Percentiles rank a stretch among this genome's conserved stretches.
Conservation (phyloP, 2,113 vertebrate species). For the Octodon degus region DNA sequence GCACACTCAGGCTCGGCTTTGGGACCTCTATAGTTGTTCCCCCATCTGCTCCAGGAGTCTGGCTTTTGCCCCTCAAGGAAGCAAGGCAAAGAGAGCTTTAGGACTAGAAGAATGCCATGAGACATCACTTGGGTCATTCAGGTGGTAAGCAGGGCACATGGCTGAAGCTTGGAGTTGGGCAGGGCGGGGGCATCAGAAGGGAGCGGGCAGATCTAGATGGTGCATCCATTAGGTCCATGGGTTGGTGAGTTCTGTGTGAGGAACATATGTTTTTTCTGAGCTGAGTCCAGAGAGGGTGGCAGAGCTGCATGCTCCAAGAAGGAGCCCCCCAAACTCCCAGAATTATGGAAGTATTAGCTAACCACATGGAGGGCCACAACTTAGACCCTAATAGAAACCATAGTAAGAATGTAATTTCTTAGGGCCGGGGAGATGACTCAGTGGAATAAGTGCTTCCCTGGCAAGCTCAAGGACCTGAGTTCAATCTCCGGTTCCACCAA, state of each 20-base stretch:
- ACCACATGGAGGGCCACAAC: fast-evolving
- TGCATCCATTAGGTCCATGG: neutral
- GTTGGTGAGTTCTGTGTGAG: neutral
- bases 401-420: neutral
- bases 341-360: neutral
- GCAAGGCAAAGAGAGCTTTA: neutral
- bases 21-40: neutral
- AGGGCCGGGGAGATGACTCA: too few species aligned
- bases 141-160: neutral
- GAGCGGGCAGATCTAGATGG: neutral
- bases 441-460: too few species aligned
- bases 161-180: neutral
- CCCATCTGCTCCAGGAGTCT: neutral
- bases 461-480: too few species aligned
- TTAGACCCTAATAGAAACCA: neutral
- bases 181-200: neutral
- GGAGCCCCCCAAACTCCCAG: neutral
- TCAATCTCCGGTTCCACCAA: too few species aligned
- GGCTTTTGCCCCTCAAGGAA: neutral
- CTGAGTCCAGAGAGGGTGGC: neutral
- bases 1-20: neutral
- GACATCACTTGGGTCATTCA: neutral
- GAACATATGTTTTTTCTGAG: neutral
- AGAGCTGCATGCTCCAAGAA: neutral
- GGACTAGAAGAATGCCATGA: neutral